A percentile compares a stretch with the other conserved stretches of the same genome.
These are phyloP conservation scores for Drosophila paulistorum DNA, from an alignment of 1,140 invertebrate genomes.

Conservation along the genomic window DNA sequence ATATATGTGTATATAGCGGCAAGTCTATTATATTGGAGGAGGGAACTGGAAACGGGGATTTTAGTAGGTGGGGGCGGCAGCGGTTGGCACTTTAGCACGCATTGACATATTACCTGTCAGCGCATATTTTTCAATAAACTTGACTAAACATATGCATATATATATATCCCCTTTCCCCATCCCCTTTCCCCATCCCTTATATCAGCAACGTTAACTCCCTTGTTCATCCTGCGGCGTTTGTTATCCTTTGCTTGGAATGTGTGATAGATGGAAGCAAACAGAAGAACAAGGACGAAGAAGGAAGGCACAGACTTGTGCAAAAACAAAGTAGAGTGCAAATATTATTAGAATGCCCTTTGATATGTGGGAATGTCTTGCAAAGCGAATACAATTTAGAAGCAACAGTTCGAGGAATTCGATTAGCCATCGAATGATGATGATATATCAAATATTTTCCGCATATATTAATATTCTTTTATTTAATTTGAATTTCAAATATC, in stretches of 20 bases:
- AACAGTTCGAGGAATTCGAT: not conserved
- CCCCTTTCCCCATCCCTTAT: not conserved
- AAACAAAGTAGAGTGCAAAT: slow-evolving; percentile 56
- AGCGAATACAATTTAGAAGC: not conserved
- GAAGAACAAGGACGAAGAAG: slow-evolving; percentile 14
- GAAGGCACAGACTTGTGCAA: slow-evolving; percentile 9
- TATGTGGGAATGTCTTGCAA: slow-evolving; percentile 42
- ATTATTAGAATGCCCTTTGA: slow-evolving; percentile 60
- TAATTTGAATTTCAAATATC: no score
- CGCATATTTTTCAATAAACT: slow-evolving; percentile 82
- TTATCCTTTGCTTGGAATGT: slow-evolving; percentile 30
- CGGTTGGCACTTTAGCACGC: slow-evolving; percentile 69
- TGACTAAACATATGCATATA: slow-evolving; percentile 73
- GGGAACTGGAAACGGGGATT: no score
- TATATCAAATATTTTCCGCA: no score
- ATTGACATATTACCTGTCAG: slow-evolving; percentile 82
- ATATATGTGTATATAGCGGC: slow-evolving; percentile 21
- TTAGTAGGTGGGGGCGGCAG: slow-evolving; percentile 4
- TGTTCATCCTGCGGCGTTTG: slow-evolving; percentile 22
- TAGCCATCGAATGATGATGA: not conserved
- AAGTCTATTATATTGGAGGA: slow-evolving; percentile 20
- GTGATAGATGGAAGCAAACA: slow-evolving; percentile 31
- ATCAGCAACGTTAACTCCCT: not conserved
- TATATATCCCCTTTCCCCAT: slow-evolving; percentile 3
- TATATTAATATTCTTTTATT: no score